Base-by-base conservation (phyloP, 2,888 invertebrate genomes). In the Thera britannica region DNA sequence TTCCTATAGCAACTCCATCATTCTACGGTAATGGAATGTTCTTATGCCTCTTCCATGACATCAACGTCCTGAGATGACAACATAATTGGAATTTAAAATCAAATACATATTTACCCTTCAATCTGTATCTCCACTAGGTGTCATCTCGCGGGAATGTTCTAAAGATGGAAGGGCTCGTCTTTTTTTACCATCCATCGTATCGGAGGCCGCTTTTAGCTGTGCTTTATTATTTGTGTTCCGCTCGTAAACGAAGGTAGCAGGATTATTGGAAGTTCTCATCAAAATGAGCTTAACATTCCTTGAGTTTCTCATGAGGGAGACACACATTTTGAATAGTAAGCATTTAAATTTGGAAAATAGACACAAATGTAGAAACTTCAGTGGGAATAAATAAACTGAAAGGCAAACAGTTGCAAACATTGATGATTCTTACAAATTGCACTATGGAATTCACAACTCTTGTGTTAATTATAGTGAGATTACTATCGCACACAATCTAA, bases 221-320 rank as follows among this genome's bases (percentile, higher is more conserved):
- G 70, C 64, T 76, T 77, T 73, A 74, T 76, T 78, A 77, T 78
- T 81, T 77, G 66, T 74, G 64, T 71, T 67, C 68, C 67, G 62
- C 61, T 67, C 65, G 54, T 67, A 61, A 68, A 70, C 52, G 58
- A 34, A 65, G 48, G 64, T 36, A 57, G 36, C 51, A 57, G 58
- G 68, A 65, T 67, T 69, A 62, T 62, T 63, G 55, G 64, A 61
- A 56, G 49, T 51, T 72, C 67, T 77, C 75, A 63, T 72, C 71
- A 76, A 73, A 65, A 68, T 61, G 70, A 36, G 51, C 54, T 61
- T 65, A 51, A 23, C 61, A 62, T 68, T 65, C 55, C 51, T 58
- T 61, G 64, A 11, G 11, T 52, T 52, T 52, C 3, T 52, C 2
- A 52, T 34, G 51, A 8, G 34, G 9, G 8, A 52, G 52, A 52